phyloP scores from a whole-genome alignment of 2,113 vertebrate species.

The Catharus bicknelli region DNA sequence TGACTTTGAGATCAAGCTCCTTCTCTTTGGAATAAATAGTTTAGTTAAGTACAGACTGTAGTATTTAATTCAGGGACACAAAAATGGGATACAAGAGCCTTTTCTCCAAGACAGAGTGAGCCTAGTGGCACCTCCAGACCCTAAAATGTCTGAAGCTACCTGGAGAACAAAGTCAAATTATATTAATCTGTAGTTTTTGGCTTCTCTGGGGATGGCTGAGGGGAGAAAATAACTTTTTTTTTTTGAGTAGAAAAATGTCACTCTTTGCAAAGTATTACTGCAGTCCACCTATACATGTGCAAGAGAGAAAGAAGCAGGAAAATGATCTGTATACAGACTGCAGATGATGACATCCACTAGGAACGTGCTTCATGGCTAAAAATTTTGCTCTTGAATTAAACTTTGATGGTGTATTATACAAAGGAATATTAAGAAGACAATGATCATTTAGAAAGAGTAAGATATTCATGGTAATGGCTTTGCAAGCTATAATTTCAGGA shows the following conservation, averaged over 20 bases:
- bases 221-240: background rate
- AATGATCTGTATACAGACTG: background rate
- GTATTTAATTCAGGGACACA: background rate
- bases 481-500: slow-evolving; percentile 34
- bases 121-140: background rate
- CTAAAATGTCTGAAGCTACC: background rate
- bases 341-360: background rate
- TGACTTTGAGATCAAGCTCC: background rate
- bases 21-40: background rate
- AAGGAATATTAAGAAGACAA: slow-evolving; percentile 32
- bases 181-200: background rate
- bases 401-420: background rate
- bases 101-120: background rate
- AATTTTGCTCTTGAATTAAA: slow-evolving; percentile 11
- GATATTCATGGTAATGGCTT: slow-evolving; percentile 3
- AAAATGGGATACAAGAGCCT: background rate
- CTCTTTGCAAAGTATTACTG: background rate
- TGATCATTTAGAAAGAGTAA: slow-evolving; percentile 36
- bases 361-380: background rate
- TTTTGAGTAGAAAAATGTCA: background rate
- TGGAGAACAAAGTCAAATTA: background rate
- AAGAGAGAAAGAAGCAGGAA: background rate
- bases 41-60: background rate
- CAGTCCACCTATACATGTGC: background rate
- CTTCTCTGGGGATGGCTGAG: background rate